Base-by-base conservation (phyloP, 1,140 invertebrate genomes). In the Drosophila pallidifrons region DNA sequence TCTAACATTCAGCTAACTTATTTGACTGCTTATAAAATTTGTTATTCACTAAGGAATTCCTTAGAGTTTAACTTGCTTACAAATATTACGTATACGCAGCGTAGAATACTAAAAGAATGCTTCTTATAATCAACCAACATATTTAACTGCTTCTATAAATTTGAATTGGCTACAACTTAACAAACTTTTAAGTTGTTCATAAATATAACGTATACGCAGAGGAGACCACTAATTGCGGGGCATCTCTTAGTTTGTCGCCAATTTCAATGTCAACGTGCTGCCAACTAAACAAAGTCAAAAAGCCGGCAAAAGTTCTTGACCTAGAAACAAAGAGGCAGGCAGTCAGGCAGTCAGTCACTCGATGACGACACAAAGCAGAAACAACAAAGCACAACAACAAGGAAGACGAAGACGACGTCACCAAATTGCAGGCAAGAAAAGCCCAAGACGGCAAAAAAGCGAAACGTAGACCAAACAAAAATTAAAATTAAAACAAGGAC, bases 401-500 rank as follows among this genome's bases (percentile, higher is more conserved):
- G 38, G 2, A 46, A 51, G 47, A 7, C 70, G 38, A 51, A 61
- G 58, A 79, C 80, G 69, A 85, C 83, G 85, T 89, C 83, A 88
- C 77, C 83, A 78, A 78, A 77, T 73, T 68, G 70, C 54, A 70
- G 70, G 64, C 58, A 76, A 66, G 68, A 49, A 77, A 75, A 73
- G 72, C 67, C 61, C 71, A 79, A 60, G 80, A 58, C 41, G 32
- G 65, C 45, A 77, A 65, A 75, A 52, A 75, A 75, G 80, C 67
- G 57, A 79, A 90, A 54, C 65, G 86, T 80, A 83, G 88, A 89
- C 81, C 86, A 90, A 90, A 86, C 85, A 89, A 89, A 90, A 90
- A 90, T 90, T 90, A 90, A 90, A 90, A 90, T 90, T 90, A 90
- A 90, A 90, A 90, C 86, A 90, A 90, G 86, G 79, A 90, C 79